Conservation (phyloP, 2,888 invertebrate genomes). For the Aplocera efformata region DNA sequence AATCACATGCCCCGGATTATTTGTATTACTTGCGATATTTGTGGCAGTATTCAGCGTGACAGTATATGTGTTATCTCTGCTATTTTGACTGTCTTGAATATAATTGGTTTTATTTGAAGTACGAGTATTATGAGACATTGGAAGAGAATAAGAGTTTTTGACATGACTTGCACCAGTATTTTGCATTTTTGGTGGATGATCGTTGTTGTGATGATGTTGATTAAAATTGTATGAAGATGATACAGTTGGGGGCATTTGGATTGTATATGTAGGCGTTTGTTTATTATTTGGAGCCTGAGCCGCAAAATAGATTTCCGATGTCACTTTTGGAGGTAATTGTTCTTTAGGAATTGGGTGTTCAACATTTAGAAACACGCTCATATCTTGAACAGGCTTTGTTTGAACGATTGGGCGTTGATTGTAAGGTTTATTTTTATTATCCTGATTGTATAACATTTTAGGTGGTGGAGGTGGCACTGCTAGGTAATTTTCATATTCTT, state of each 20-base stretch:
- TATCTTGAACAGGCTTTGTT: constrained; percentile 69
- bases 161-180: constrained; percentile 28
- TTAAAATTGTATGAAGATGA: constrained; percentile 40
- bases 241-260: constrained; percentile 57
- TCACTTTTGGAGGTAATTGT: constrained; percentile 65
- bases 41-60: constrained; percentile 65
- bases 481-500: constrained; percentile 72
- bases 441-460: constrained; percentile 55
- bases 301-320: constrained; percentile 75
- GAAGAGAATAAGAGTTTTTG: constrained; percentile 40
- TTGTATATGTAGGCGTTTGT: constrained; percentile 63
- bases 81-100: constrained; percentile 42
- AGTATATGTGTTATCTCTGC: constrained; percentile 48
- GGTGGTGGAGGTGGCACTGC: constrained; percentile 74
- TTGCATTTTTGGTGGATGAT: constrained; percentile 20
- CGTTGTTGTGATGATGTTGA: constrained; percentile 29
- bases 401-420: constrained; percentile 63
- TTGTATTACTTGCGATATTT: constrained; percentile 53
- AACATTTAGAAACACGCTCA: constrained; percentile 70
- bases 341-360: constrained; percentile 67
- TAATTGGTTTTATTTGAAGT: constrained; percentile 23
- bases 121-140: constrained; percentile 43
- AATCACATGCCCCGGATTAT: constrained; percentile 51
- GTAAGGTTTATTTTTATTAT: constrained; percentile 57
- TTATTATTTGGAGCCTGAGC: constrained; percentile 62